Evolutionary conservation across 2,797 vertebrate genomes (phyloP).

Genomic region (Spea hammondii): DNA sequence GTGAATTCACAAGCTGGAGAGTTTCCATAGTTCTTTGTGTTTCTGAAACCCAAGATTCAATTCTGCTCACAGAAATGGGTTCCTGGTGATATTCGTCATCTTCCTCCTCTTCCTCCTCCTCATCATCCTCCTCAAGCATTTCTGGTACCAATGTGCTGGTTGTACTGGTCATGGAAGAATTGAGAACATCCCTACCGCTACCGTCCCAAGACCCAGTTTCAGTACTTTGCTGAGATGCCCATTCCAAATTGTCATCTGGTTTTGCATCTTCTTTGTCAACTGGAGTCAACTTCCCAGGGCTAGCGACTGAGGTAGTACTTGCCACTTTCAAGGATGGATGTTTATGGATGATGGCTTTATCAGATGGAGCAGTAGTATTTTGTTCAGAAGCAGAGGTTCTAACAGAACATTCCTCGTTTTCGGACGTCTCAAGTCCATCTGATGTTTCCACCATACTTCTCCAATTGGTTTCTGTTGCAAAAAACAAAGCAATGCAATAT

Average conservation of each 20-base stretch:
- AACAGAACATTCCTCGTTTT: constrained; percentile 71
- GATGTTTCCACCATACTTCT: constrained; percentile 94
- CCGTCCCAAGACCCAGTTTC: constrained; percentile 96
- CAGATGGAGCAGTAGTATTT: constrained; percentile 54
- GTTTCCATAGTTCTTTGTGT: constrained; percentile 90
- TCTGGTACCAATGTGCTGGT: constrained; percentile 95
- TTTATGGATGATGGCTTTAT: constrained; percentile 56
- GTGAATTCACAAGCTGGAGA: constrained; percentile 88
- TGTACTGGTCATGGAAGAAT: constrained; percentile 96
- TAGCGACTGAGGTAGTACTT: constrained; percentile 57
- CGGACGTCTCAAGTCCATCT: constrained; percentile 82
- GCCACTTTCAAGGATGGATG: constrained; percentile 47
- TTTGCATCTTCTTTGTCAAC: constrained; percentile 82
- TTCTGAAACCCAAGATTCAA: constrained; percentile 96
- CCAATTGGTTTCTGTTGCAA: constrained; percentile 90
- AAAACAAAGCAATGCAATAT: constrained; percentile 14
- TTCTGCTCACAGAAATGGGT: constrained; percentile 90
- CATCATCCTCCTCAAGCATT: constrained; percentile 91
- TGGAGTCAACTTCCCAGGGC: constrained; percentile 61
- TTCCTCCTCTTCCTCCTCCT: constrained; percentile 83
- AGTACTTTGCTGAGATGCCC: constrained; percentile 96
- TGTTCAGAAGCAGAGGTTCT: constrained; percentile 65
- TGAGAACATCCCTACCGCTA: constrained; percentile 88
- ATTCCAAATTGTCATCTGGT: constrained; percentile 87
- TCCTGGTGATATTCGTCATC: constrained; percentile 90